A percentile compares a stretch with the other conserved stretches of the same genome.
Conservation (phyloP, 2,888 invertebrate genomes). For the Macaria notata region DNA sequence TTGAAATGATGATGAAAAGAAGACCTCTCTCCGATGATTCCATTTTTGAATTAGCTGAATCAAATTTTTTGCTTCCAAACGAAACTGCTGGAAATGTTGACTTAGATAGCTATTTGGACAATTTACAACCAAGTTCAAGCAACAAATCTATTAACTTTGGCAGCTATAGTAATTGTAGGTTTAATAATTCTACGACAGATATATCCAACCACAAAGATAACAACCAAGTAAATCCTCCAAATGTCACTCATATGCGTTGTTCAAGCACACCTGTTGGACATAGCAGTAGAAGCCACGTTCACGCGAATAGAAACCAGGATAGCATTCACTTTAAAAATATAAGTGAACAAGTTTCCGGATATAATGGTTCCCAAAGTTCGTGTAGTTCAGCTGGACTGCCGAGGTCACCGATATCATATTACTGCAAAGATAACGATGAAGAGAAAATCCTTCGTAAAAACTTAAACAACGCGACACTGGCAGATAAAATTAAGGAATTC, state of each 20-base stretch:
- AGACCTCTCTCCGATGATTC: constrained; percentile 90
- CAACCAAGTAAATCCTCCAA: constrained; percentile 43
- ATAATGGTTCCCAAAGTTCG: constrained; percentile 64
- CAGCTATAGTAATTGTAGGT: constrained; percentile 37
- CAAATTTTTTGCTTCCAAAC: constrained; percentile 76
- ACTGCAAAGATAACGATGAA: constrained; percentile 69
- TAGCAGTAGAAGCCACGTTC: constrained; percentile 40
- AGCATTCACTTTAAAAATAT: constrained; percentile 47
- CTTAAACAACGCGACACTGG: constrained; percentile 61
- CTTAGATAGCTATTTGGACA: constrained; percentile 86
- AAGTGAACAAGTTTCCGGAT: constrained; percentile 55
- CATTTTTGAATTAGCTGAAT: constrained; percentile 85
- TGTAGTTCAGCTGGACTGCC: constrained; percentile 61
- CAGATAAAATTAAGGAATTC: constrained; percentile 75
- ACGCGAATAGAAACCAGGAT: constrained; percentile 40
- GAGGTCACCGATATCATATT: constrained; percentile 74
- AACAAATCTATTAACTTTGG: constrained; percentile 28
- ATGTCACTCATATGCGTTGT: constrained; percentile 51
- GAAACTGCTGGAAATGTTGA: constrained; percentile 82
- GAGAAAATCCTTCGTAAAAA: constrained; percentile 68
- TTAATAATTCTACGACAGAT: constrained; percentile 44
- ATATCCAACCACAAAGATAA: constrained; percentile 51
- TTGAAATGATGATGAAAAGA: constrained; percentile 85
- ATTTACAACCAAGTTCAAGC: constrained; percentile 79
- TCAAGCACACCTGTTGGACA: constrained; percentile 66